A percentile compares a stretch with the other conserved stretches of the same genome.
phyloP scores from a whole-genome alignment of 2,797 vertebrate species.

The Myotis daubentonii region DNA sequence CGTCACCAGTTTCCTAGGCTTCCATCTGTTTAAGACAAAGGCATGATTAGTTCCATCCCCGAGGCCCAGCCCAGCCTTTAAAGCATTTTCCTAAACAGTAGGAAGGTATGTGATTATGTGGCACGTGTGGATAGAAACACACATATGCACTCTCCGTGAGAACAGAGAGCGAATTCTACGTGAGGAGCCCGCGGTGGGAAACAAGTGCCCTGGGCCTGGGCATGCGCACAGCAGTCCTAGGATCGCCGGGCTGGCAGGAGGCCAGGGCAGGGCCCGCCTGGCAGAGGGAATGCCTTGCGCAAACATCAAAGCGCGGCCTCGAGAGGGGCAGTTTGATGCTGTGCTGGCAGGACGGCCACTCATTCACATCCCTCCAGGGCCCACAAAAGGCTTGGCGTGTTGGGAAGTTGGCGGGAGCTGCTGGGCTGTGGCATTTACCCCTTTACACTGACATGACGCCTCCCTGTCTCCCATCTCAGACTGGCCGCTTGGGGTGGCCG shows the following conservation, averaged over 20 bases:
- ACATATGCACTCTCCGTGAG: not conserved
- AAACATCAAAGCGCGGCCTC: not conserved
- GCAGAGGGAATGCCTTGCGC: not conserved
- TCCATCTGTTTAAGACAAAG: not conserved
- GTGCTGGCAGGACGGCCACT: not conserved
- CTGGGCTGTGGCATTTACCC: not conserved
- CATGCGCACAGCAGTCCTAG: rapidly evolving
- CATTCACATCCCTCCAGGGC: not conserved
- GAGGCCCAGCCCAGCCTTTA: not conserved
- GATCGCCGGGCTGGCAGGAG: not conserved
- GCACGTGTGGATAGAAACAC: not conserved
- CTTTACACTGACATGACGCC: conserved; percentile 2
- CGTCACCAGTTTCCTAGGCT: not conserved
- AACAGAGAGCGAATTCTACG: not conserved
- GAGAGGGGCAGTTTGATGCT: not conserved
- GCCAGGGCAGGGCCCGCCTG: not conserved
- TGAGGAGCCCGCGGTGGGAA: not conserved
- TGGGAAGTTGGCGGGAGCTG: not conserved
- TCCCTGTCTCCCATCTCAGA: conserved; percentile 18
- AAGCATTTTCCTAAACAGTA: not conserved
- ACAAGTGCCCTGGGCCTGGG: not conserved
- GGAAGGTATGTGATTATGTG: not conserved
- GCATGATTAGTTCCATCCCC: not conserved
- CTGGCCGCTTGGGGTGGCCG: not conserved
- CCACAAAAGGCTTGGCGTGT: conserved; percentile 24